These are phyloP conservation scores for Centrocercus urophasianus DNA, from an alignment of 2,113 vertebrate genomes.

Conservation along the genomic window DNA sequence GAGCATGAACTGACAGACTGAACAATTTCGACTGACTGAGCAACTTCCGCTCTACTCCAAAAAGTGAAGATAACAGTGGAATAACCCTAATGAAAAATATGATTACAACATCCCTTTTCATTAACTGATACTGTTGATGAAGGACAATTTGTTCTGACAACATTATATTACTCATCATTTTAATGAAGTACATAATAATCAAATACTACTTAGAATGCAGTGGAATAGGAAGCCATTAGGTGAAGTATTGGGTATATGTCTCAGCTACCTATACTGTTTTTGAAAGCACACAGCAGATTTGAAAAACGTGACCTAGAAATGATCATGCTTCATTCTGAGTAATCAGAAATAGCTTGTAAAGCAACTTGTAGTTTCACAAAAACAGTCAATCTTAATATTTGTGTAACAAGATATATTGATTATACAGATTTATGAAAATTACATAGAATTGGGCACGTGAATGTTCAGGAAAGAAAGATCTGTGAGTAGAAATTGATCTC, in stretches of 20 bases:
- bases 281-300: not conserved
- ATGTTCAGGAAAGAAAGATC: not conserved
- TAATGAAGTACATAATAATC: not conserved
- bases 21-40: not conserved
- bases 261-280: not conserved
- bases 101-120: not conserved
- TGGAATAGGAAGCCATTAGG: not conserved
- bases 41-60: not conserved
- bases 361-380: not conserved
- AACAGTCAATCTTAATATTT: not conserved
- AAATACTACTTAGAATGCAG: not conserved
- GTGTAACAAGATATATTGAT: not conserved
- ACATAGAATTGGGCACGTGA: not conserved
- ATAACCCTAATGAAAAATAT: not conserved
- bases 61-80: not conserved
- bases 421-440: not conserved
- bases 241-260: not conserved
- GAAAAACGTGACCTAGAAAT: not conserved
- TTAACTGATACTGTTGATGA: not conserved
- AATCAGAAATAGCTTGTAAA: not conserved
- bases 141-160: constrained; percentile 1
- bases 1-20: not conserved
- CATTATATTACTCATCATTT: not conserved
- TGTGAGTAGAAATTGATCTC: not conserved
- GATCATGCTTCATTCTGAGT: not conserved